A percentile compares a stretch with the other conserved stretches of the same genome.
Evolutionary conservation across 1,140 invertebrate species (phyloP).

Genomic region (Polypedilum pembai): DNA sequence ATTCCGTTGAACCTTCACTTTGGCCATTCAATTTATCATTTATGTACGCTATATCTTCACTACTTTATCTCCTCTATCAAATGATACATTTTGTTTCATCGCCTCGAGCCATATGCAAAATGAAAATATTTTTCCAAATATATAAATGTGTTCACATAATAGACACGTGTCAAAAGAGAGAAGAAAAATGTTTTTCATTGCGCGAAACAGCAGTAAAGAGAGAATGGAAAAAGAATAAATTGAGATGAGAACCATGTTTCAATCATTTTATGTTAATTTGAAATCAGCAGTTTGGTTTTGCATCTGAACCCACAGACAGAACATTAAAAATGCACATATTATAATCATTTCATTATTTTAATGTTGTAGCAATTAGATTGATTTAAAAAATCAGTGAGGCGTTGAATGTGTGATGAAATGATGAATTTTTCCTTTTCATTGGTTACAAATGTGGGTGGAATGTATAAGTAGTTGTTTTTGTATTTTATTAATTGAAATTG

Average conservation of each 20-base stretch:
- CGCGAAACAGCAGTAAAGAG: not conserved
- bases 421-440: too few species aligned
- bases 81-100: conserved; percentile 12
- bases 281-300: not conserved
- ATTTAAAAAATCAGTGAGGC: too few species aligned
- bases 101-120: not conserved
- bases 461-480: not conserved
- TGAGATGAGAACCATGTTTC: not conserved
- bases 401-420: too few species aligned
- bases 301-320: not conserved
- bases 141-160: not conserved
- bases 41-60: not conserved
- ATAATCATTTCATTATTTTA: conserved; percentile 2
- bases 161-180: not conserved
- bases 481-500: not conserved
- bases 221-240: not conserved
- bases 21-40: not conserved
- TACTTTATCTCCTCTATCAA: not conserved
- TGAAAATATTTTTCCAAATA: not conserved
- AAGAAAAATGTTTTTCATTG: not conserved
- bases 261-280: conserved; percentile 11
- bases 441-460: not conserved
- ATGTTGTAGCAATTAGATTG: not conserved
- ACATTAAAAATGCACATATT: conserved; percentile 7
- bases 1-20: not conserved